Evolutionary conservation across 2,113 vertebrate genomes (phyloP).

Genomic region (Malurus alboscapulatus): DNA sequence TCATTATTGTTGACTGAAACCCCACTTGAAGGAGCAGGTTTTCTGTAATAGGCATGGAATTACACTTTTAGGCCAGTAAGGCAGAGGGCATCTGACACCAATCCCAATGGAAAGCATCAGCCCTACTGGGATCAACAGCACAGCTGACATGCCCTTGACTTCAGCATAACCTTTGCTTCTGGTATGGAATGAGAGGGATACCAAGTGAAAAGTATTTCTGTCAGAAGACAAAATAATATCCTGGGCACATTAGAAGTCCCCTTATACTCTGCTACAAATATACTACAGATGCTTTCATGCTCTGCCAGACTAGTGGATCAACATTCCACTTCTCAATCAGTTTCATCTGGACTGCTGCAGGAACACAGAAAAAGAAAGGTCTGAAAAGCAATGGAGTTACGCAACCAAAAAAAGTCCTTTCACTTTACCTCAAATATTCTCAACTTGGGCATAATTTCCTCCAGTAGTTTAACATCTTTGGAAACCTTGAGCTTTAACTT

Average conservation of each 20-base stretch:
- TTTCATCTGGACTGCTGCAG: neutral
- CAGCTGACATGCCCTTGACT: neutral
- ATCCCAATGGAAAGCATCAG: neutral
- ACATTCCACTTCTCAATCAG: neutral
- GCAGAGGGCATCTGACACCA: neutral
- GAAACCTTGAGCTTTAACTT: conserved; percentile 77
- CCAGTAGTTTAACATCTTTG: conserved; percentile 81
- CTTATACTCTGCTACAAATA: neutral
- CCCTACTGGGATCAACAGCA: neutral
- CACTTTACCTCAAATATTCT: conserved; percentile 84
- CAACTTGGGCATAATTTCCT: conserved; percentile 85
- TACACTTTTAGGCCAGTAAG: neutral
- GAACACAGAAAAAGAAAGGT: neutral
- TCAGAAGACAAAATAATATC: neutral
- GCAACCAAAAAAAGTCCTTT: neutral
- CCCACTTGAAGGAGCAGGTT: neutral
- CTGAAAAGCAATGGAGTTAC: neutral
- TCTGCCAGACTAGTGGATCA: neutral
- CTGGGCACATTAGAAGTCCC: neutral
- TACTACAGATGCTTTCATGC: neutral
- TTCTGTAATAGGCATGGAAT: neutral
- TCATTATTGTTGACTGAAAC: neutral
- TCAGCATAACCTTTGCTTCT: neutral
- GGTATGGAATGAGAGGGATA: neutral
- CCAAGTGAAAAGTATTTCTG: neutral